These are phyloP conservation scores for Ctenopoma kingsleyae DNA, from an alignment of 2,797 vertebrate genomes.

Conservation along the genomic window DNA sequence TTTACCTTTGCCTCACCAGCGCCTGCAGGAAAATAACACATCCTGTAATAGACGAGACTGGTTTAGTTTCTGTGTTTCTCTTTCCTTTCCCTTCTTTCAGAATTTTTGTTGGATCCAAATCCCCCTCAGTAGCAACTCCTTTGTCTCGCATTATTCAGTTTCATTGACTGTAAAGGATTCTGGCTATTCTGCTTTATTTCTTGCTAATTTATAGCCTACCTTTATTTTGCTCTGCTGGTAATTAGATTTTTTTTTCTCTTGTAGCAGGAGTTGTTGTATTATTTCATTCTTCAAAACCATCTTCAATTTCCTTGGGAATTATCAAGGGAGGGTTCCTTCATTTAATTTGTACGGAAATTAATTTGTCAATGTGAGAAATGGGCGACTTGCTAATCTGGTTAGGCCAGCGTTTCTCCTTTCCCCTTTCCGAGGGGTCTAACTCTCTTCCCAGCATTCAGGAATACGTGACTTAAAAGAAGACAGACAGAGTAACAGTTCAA, in stretches of 20 bases:
- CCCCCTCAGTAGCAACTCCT: constrained; percentile 24
- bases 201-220: constrained; percentile 63
- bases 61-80: constrained; percentile 37
- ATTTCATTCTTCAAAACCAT: constrained; percentile 64
- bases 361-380: constrained; percentile 76
- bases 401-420: constrained; percentile 29
- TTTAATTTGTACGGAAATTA: constrained; percentile 78
- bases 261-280: constrained; percentile 58
- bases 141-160: constrained; percentile 46
- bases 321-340: constrained; percentile 66
- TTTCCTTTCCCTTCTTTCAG: constrained; percentile 11
- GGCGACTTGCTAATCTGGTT: constrained; percentile 73
- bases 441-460: constrained; percentile 5
- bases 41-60: constrained; percentile 56
- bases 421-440: not conserved
- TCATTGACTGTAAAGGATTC: constrained; percentile 44
- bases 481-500: constrained; percentile 13
- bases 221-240: constrained; percentile 54
- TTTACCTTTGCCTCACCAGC: constrained; percentile 60
- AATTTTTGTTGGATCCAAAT: constrained; percentile 22
- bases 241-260: constrained; percentile 65
- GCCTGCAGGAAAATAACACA: constrained; percentile 69
- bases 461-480: constrained; percentile 7
- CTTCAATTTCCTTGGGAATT: constrained; percentile 73
- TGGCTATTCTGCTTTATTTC: constrained; percentile 32